These are phyloP conservation scores for Agrotis clavis DNA, from an alignment of 2,888 invertebrate genomes.

Conservation along the genomic window DNA sequence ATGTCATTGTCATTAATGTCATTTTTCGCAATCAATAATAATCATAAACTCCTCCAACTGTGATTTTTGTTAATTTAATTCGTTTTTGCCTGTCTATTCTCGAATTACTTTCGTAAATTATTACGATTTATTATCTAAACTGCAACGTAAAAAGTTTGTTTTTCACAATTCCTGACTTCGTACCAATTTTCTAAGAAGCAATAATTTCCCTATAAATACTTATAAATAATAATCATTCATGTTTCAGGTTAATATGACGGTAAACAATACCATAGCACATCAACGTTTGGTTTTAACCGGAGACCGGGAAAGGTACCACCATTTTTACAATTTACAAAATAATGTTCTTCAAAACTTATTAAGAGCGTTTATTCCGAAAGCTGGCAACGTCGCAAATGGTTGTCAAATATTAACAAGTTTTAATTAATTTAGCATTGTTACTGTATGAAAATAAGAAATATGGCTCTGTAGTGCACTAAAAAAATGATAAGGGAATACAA, in stretches of 20 bases:
- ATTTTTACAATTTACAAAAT: too few relatives aligned
- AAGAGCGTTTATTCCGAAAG: background rate
- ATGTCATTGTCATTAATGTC: background rate
- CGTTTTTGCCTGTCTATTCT: too few relatives aligned
- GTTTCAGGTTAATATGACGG: constrained; percentile 79
- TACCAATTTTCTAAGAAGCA: background rate
- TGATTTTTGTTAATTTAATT: background rate
- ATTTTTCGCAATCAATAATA: too few relatives aligned
- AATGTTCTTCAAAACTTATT: too few relatives aligned
- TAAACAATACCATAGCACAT: constrained; percentile 89
- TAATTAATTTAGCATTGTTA: too few relatives aligned
- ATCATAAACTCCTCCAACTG: background rate
- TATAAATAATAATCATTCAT: background rate
- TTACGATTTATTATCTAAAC: background rate
- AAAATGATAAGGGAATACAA: too few relatives aligned
- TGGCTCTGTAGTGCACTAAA: too few relatives aligned
- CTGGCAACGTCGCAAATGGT: background rate
- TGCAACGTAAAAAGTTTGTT: constrained; percentile 10
- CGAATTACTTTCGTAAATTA: background rate
- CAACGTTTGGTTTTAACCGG: constrained; percentile 88
- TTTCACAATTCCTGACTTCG: constrained; percentile 1
- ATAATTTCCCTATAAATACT: background rate
- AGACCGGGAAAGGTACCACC: constrained; percentile 85
- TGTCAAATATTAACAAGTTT: too few relatives aligned
- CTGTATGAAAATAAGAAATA: too few relatives aligned